Percentiles rank a stretch among this genome's conserved stretches.
Evolutionary conservation across 2,113 vertebrate genomes (phyloP).

Genomic region (Himantopus leucocephalus): DNA sequence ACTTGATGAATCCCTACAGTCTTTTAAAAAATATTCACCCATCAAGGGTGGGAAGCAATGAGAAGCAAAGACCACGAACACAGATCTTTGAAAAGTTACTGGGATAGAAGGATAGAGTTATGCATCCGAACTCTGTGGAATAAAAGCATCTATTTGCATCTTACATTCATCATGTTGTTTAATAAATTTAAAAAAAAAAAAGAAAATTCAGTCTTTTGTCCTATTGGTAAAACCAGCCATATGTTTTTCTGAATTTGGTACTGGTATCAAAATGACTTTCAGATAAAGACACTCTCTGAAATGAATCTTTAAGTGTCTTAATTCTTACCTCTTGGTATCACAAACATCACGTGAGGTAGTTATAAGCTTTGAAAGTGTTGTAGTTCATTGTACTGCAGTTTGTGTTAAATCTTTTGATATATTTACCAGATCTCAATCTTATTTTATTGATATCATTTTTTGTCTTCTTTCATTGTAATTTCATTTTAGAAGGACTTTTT

Average conservation of each 20-base stretch:
- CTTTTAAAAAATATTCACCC: not conserved
- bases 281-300: not conserved
- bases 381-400: not conserved
- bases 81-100: not conserved
- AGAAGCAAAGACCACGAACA: not conserved
- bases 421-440: not conserved
- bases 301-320: not conserved
- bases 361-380: not conserved
- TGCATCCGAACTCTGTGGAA: not conserved
- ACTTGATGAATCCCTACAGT: not conserved
- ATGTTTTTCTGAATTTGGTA: not conserved
- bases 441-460: not conserved
- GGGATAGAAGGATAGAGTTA: not conserved
- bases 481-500: not conserved
- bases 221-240: not conserved
- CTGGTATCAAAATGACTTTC: not conserved
- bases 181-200: not conserved
- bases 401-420: not conserved
- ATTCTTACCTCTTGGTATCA: not conserved
- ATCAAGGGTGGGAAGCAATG: not conserved
- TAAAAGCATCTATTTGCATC: not conserved
- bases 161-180: not conserved
- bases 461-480: not conserved
- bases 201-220: not conserved
- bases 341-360: not conserved